A percentile compares a stretch with the other conserved stretches of the same genome.
Evolutionary conservation across 2,113 vertebrate species (phyloP).

Genomic region (Oplegnathus fasciatus): DNA sequence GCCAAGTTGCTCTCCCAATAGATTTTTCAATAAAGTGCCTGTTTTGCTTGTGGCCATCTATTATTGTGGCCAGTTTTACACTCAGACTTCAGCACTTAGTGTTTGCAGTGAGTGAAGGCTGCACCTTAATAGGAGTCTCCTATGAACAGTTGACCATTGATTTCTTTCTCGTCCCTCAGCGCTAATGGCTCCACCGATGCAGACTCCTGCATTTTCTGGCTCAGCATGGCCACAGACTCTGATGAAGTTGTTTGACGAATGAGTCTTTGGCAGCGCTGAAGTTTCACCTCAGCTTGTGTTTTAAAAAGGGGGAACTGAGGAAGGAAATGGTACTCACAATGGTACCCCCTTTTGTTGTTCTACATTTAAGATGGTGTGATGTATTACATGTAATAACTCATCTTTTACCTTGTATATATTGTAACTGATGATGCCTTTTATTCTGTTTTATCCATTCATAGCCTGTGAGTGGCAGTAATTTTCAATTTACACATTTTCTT

Average conservation of each 20-base stretch:
- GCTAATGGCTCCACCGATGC: slow-evolving; percentile 88
- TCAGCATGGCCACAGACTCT: slow-evolving; percentile 47
- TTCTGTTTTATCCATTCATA: background rate
- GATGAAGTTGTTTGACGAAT: slow-evolving; percentile 30
- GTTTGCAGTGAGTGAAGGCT: slow-evolving; percentile 86
- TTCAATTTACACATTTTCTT: background rate
- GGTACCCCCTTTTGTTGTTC: background rate
- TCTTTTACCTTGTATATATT: background rate
- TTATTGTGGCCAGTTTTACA: slow-evolving; percentile 64
- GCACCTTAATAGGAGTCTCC: slow-evolving; percentile 85
- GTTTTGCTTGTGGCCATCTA: slow-evolving; percentile 49
- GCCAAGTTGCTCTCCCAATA: slow-evolving; percentile 55
- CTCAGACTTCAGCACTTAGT: slow-evolving; percentile 75
- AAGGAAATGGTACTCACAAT: background rate
- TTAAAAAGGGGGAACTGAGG: background rate
- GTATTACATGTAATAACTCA: too few relatives aligned
- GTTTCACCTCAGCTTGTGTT: slow-evolving; percentile 3
- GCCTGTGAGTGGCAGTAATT: background rate
- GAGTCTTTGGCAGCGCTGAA: background rate
- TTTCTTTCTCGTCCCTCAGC: slow-evolving; percentile 85
- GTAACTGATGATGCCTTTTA: background rate
- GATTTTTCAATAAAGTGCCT: slow-evolving; percentile 77
- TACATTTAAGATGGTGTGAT: too few relatives aligned
- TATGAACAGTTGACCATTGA: slow-evolving; percentile 88
- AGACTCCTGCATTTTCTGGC: slow-evolving; percentile 74